Conservation (phyloP, 1,140 invertebrate species). For the Neodiprion pinetum region DNA sequence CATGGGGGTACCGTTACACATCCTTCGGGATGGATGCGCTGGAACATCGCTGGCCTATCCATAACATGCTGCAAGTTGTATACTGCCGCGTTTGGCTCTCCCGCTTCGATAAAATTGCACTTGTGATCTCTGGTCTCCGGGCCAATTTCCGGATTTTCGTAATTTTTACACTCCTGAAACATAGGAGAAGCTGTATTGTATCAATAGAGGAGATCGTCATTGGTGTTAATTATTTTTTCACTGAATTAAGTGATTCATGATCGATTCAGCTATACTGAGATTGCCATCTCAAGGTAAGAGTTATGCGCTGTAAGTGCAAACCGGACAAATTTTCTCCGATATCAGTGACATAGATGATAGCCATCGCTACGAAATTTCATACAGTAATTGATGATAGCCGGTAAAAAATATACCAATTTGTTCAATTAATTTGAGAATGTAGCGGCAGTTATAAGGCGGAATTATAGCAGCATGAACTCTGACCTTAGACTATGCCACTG, state of each 20-base stretch:
- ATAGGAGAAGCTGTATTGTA: background rate
- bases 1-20: background rate
- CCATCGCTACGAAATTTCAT: too few species aligned
- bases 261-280: too few species aligned
- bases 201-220: background rate
- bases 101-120: too few species aligned
- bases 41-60: background rate
- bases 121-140: background rate
- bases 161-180: background rate
- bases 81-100: background rate
- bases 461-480: slow-evolving; percentile 48
- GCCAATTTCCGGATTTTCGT: background rate
- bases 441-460: too few species aligned
- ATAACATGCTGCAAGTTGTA: background rate
- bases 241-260: too few species aligned
- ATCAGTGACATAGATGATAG: background rate
- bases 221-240: background rate
- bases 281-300: slow-evolving; percentile 53
- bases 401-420: background rate
- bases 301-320: slow-evolving; percentile 57
- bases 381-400: too few species aligned
- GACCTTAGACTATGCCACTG: slow-evolving; percentile 38
- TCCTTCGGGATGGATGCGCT: too few species aligned
- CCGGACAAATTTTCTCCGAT: slow-evolving; percentile 8
- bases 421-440: too few species aligned